Base-by-base conservation (phyloP, 1,140 invertebrate genomes). In the Saccostrea cuccullata region DNA sequence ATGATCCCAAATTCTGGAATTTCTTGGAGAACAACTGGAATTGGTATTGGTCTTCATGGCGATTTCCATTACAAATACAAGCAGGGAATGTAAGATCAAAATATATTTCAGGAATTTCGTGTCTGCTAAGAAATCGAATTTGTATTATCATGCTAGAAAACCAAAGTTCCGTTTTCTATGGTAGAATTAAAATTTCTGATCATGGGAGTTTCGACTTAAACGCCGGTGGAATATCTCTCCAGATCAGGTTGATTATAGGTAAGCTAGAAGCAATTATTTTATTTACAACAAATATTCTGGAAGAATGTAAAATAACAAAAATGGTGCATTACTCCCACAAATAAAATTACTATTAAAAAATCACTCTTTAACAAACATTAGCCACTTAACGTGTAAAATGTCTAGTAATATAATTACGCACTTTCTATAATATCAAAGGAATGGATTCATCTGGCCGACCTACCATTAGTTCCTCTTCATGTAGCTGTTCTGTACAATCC, bases 401-500 rank as follows among this genome's bases (percentile, higher is more conserved):
- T 6, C 40, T n/a, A n/a, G n/a, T n/a, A 47, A 47, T 6, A 3
- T 47, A 47, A 47, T 73, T 30, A 26, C 26, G 6, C 12, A 73
- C 4, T 15, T 13, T 73, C 11, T 36, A 55, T 55, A 83, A 47
- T 70, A n/a, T 90, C 30, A 86, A 36, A 89, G 90, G 88, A 64
- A 82, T 84, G 20, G 87, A 87, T 67, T 20, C 55, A 3, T 64
- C 47, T 17, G 87, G 86, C 2, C 55, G 84, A 55, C 89, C 90
- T 17, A 77, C 87, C 20, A 88, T 91, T 15, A 60, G 20, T 8
- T 56, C 89, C 2, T 82, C 56, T 6, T 83, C 86, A 13, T 91
- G 90, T 85, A 55, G 20, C 23, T 73, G 83, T 55, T 56, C 64
- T 8, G 88, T 91, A 20, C 87, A 87, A n/a, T 60, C 83, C 17